phyloP scores from a whole-genome alignment of 2,888 invertebrate species.

The Blera fallax region DNA sequence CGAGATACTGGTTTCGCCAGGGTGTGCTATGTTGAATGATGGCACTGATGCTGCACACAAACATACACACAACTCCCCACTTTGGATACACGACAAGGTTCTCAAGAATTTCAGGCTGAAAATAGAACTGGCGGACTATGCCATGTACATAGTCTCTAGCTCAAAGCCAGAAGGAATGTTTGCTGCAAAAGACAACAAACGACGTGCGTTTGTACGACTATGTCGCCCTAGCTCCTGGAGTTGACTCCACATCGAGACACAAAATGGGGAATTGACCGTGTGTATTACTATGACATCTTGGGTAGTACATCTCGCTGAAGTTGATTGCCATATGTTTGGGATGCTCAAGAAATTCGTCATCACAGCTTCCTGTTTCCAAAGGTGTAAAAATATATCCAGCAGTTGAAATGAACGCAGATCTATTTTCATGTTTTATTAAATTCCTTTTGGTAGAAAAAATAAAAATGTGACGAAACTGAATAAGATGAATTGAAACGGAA shows the following conservation, averaged over 20 bases:
- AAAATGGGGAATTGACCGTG: conserved; percentile 53
- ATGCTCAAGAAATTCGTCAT: conserved; percentile 45
- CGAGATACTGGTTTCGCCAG: conserved; percentile 36
- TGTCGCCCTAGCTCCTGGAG: conserved; percentile 35
- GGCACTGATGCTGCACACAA: conserved; percentile 12
- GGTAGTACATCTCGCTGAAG: neutral
- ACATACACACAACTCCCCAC: conserved; percentile 2
- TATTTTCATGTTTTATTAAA: conserved; percentile 30
- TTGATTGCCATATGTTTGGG: conserved; percentile 39
- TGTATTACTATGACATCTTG: conserved; percentile 27
- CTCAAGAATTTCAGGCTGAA: conserved; percentile 49
- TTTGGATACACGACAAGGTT: conserved; percentile 55
- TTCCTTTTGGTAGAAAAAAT: neutral
- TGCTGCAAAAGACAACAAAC: conserved; percentile 10
- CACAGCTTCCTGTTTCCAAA: conserved; percentile 54
- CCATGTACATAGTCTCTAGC: conserved; percentile 40
- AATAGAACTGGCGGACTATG: conserved; percentile 63
- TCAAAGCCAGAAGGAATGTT: conserved; percentile 38
- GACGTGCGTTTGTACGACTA: conserved; percentile 7
- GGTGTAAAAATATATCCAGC: conserved; percentile 17
- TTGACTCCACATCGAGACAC: conserved; percentile 9
- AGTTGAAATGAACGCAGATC: neutral
- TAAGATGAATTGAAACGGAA: conserved; percentile 42
- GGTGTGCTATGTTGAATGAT: conserved; percentile 36
- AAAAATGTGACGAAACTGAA: conserved; percentile 38